Evolutionary conservation across 2,797 vertebrate genomes (phyloP), one percentile per base, ranked within the genome.

Genomic region (Anguilla anguilla): DNA sequence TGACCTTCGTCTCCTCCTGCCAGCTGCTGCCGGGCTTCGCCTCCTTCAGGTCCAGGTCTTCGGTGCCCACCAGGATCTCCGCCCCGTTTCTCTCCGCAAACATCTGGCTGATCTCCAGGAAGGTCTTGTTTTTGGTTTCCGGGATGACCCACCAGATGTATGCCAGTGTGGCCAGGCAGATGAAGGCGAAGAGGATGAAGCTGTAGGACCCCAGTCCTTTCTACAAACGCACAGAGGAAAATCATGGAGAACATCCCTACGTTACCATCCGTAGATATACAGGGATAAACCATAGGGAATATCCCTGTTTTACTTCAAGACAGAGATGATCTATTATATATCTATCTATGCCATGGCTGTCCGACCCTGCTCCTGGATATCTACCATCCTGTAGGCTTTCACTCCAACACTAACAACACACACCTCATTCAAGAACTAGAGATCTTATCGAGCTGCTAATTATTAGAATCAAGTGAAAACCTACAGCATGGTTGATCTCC

Each of bases 121-220:
- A 98, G 0, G 97, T 98, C 93, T 97, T 98, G 86, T 92, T 96
- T 94, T 99, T 99, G 6, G 98, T 99, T 92, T 99, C 98, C 0
- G 98, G 98, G 85, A 99, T 93, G 13, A 98, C 28, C 10, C 98
- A 1, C 95, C 95, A 98, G 92, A 96, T 95, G 94, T 98, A 99
- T 88, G 97, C 0, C 49, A 97, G 84, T 0, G 97, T 97, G 86
- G 91, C 86, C 0, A 99, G 89, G 87, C 98, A 99, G 91, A 99
- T 89, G n/a, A 90, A 86, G 0, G 94, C 94, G 83, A 99, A 99
- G 86, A 99, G 90, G 85, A 99, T 95, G 91, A 99, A 99, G 92
- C 97, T 96, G 94, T 96, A 98, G 7, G 97, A 3, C 0, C 97
- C 97, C 0, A 99, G 94, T 19, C 96, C 97, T 69, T 82, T 90